Evolutionary conservation across 2,888 invertebrate species (phyloP), one percentile per base, ranked within the genome.

Genomic region (Macrophya alboannulata): DNA sequence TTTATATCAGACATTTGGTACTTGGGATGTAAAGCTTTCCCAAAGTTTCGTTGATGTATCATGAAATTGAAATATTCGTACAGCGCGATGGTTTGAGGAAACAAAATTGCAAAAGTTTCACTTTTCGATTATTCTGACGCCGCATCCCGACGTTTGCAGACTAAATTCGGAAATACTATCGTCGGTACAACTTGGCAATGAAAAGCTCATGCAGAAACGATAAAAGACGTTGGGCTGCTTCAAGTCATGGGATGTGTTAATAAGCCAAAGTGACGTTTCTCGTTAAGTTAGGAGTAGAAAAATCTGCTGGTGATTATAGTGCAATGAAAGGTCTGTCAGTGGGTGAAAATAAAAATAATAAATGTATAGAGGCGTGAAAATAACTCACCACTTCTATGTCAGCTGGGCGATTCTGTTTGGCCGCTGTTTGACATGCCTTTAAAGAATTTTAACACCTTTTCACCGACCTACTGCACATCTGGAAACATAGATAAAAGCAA

Each of bases 341-440:
- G 10, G 45, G 72, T 51, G 40, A 8, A 81, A 59, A 79, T 15
- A 37, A 40, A 43, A 21, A 59, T 43, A 21, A 81, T 21, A 59
- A 48, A 43, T 74, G 8, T 21, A 65, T 9, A 74, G 15, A 25
- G 74, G 45, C 43, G 48, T 81, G 15, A 21, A 31, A 72, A 59
- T 59, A 71, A 88, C 89, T 89, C 83, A 89, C 90, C 84, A 84
- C 87, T 88, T 88, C 84, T 88, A 89, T 88, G 90, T 90, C 90
- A 90, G 89, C 90, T 90, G 77, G 88, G 87, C 85, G 87, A 87
- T 86, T 86, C 88, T 76, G 86, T 87, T 86, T 87, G 87, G 77
- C 86, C 85, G 87, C 86, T 87, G 71, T 87, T 81, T 85, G 88
- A 85, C 90, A 90, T 89, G 86, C 88, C 88, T 59, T 62, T 45